phyloP scores from a whole-genome alignment of 1,140 invertebrate genomes.

The Hypsibius dujardini region DNA sequence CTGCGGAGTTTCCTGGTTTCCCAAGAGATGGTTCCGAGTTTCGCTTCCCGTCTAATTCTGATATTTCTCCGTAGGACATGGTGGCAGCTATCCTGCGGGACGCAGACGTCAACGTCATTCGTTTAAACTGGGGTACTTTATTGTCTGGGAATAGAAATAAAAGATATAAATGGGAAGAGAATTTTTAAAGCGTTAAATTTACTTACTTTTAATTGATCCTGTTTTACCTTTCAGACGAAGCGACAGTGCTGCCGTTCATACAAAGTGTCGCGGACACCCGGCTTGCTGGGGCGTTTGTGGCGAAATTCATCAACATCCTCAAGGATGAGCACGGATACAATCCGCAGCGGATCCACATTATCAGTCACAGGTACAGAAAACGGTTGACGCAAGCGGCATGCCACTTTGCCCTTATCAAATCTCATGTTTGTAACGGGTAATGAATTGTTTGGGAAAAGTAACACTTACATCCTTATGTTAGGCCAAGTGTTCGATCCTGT shows the following conservation, averaged over 20 bases:
- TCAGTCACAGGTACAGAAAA: not conserved
- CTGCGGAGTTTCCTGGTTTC: too few species aligned
- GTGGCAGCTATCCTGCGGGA: conserved; percentile 45
- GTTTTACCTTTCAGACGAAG: conserved; percentile 42
- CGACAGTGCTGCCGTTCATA: conserved; percentile 54
- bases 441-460: too few species aligned
- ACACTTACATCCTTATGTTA: too few species aligned
- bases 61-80: conserved; percentile 34
- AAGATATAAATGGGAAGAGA: too few species aligned
- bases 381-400: too few species aligned
- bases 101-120: conserved; percentile 51
- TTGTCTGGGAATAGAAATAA: not conserved
- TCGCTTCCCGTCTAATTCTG: too few species aligned
- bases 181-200: too few species aligned
- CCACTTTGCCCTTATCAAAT: too few species aligned
- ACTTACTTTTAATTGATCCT: too few species aligned
- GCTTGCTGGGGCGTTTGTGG: conserved; percentile 59
- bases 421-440: too few species aligned
- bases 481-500: too few species aligned
- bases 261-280: conserved; percentile 77
- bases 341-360: not conserved
- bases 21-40: too few species aligned
- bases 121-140: conserved; percentile 52
- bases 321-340: not conserved
- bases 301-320: conserved; percentile 41